These are phyloP conservation scores for Panthera uncia DNA, from an alignment of 2,113 vertebrate species.

Conservation along the genomic window DNA sequence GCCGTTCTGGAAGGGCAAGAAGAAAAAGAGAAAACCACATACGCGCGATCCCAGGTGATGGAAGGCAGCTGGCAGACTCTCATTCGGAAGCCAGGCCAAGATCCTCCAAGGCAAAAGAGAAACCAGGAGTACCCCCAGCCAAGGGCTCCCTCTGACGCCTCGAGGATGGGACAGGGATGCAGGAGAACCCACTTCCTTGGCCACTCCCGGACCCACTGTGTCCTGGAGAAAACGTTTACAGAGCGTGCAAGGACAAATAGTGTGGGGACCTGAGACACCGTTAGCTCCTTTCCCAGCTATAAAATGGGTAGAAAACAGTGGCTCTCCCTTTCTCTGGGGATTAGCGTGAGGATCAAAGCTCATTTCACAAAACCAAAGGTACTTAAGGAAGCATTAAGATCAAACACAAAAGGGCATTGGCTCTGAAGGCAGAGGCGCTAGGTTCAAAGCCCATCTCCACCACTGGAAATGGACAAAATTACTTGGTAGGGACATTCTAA, in stretches of 20 bases:
- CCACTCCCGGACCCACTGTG: fast-evolving
- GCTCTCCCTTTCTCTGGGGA: neutral
- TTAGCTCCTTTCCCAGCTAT: neutral
- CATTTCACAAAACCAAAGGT: neutral
- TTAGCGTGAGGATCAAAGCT: neutral
- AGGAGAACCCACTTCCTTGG: neutral
- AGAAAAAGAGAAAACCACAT: neutral
- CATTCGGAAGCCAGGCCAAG: fast-evolving
- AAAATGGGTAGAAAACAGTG: neutral
- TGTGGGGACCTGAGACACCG: fast-evolving
- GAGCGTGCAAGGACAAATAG: fast-evolving
- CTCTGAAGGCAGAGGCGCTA: neutral
- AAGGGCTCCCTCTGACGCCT: neutral
- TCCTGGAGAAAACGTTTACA: neutral
- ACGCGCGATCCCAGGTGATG: fast-evolving
- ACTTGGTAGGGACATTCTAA: fast-evolving
- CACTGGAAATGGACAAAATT: too few species aligned
- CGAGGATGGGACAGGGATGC: neutral
- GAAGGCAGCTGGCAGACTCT: neutral
- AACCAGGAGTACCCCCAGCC: fast-evolving
- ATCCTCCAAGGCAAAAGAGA: neutral
- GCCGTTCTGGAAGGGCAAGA: conserved; percentile 59
- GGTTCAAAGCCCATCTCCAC: fast-evolving
- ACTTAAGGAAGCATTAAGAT: neutral
- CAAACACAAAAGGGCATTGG: neutral